These are phyloP conservation scores for Hippocampus comes DNA, from an alignment of 2,113 vertebrate genomes.

Conservation along the genomic window DNA sequence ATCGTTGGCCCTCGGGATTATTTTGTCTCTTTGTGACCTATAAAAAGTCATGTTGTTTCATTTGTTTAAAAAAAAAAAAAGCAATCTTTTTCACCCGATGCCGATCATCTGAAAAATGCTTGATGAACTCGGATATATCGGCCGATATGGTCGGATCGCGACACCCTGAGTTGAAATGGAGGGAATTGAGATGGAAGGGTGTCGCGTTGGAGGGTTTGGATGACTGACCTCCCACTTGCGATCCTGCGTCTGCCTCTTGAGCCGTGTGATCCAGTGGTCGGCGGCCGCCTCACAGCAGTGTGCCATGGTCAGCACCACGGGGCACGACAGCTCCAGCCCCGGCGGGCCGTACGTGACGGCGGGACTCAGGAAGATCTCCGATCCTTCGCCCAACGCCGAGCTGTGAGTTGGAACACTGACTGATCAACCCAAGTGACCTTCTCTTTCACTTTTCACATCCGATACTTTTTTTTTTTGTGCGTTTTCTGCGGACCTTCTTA, in stretches of 20 bases:
- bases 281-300: slow-evolving; percentile 82
- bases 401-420: slow-evolving; percentile 49
- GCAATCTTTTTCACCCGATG: no score
- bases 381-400: slow-evolving; percentile 76
- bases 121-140: no score
- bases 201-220: slow-evolving; percentile 5
- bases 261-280: slow-evolving; percentile 83
- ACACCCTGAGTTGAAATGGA: background rate
- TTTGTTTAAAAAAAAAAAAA: no score
- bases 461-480: background rate
- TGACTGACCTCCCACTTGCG: slow-evolving; percentile 88
- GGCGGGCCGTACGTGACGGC: slow-evolving; percentile 86
- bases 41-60: no score
- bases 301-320: slow-evolving; percentile 83
- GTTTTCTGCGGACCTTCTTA: background rate
- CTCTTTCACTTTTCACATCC: background rate
- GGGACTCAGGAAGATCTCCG: slow-evolving; percentile 83
- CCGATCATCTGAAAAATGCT: no score
- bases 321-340: slow-evolving; percentile 78
- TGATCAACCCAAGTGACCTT: no score
- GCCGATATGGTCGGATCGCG: no score
- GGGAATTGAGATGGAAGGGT: background rate
- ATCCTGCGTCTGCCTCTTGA: slow-evolving; percentile 80
- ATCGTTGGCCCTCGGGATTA: no score
- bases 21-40: no score